Evolutionary conservation across 2,113 vertebrate species (phyloP).

Genomic region (Centropristis striata): DNA sequence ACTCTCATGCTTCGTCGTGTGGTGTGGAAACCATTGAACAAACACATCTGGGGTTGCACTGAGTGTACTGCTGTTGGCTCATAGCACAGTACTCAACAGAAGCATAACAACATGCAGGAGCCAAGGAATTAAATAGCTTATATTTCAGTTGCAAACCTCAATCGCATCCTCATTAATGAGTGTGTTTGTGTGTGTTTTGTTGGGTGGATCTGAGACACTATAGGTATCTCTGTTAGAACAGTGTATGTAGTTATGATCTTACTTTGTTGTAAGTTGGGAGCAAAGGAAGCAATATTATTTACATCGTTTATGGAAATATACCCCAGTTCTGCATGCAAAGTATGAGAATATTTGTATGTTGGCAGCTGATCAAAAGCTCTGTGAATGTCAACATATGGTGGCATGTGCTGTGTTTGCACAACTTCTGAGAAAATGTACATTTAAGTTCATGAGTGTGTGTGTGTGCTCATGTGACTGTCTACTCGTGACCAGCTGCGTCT

Average conservation of each 20-base stretch:
- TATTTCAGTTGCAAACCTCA: neutral
- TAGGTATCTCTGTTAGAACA: neutral
- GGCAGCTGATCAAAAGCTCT: neutral
- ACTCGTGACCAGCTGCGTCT: constrained; percentile 44
- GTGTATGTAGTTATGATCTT: neutral
- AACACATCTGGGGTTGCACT: constrained; percentile 22
- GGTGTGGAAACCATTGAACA: constrained; percentile 30
- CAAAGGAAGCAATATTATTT: neutral
- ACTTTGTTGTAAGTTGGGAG: neutral
- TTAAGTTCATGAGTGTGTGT: constrained; percentile 2
- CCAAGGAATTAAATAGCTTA: no score
- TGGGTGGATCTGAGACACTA: neutral
- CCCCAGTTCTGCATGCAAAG: constrained; percentile 12
- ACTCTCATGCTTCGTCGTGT: neutral
- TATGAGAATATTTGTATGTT: neutral
- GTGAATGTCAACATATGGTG: neutral
- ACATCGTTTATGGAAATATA: constrained; percentile 17
- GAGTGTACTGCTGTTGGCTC: neutral
- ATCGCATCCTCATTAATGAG: neutral
- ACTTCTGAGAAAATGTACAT: constrained; percentile 9
- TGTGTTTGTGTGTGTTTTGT: neutral
- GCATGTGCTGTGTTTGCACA: constrained; percentile 12
- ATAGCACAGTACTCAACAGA: neutral
- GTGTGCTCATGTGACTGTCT: constrained; percentile 45
- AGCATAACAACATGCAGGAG: neutral